A percentile compares a stretch with the other conserved stretches of the same genome.
Evolutionary conservation across 2,113 vertebrate species (phyloP).

Genomic region (Eurypyga helias): DNA sequence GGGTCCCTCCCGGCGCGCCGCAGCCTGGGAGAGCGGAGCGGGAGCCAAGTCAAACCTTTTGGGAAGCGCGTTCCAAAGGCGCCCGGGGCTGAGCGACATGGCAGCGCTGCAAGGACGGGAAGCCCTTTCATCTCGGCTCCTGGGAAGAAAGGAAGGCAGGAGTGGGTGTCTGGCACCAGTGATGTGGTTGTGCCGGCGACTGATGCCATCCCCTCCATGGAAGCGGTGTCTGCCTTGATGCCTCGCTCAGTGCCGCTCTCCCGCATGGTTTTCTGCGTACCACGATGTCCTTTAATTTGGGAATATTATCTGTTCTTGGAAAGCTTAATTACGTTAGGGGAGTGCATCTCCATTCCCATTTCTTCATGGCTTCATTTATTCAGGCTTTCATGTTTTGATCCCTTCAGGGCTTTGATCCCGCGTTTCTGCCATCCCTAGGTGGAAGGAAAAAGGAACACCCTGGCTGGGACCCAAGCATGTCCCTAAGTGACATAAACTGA

Average conservation of each 20-base stretch:
- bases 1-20: not conserved
- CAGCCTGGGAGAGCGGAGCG: not conserved
- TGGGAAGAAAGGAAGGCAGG: fast-evolving
- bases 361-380: not conserved
- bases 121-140: not conserved
- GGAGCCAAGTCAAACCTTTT: not conserved
- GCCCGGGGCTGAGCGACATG: not conserved
- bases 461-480: not conserved
- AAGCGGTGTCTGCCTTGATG: not conserved
- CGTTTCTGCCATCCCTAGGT: not conserved
- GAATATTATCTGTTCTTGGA: not conserved
- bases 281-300: conserved; percentile 5
- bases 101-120: not conserved
- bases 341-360: not conserved
- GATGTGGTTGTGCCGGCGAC: not conserved
- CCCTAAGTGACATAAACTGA: not conserved
- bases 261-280: not conserved
- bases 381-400: not conserved
- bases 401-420: conserved; percentile 17
- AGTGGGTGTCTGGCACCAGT: not conserved
- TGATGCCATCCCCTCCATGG: not conserved
- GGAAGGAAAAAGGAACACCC: not conserved
- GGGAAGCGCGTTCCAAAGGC: not conserved
- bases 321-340: conserved; percentile 4
- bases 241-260: not conserved